These are phyloP conservation scores for Girardinichthys multiradiatus DNA, from an alignment of 2,113 vertebrate species.

Conservation along the genomic window DNA sequence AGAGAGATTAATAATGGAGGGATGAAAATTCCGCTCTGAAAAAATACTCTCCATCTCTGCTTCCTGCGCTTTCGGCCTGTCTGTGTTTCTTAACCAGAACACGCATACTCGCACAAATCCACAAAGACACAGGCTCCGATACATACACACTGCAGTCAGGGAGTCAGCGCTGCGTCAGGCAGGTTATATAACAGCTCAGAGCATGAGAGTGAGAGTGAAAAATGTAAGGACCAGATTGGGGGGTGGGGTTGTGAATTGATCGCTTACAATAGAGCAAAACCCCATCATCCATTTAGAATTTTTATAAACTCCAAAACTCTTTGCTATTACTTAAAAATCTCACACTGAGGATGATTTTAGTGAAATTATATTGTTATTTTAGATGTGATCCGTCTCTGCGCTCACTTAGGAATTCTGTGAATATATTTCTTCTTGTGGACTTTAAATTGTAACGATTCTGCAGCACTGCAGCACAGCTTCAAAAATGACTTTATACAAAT, in stretches of 20 bases:
- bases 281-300: constrained; percentile 33
- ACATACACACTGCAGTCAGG: constrained; percentile 70
- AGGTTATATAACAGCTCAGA: constrained; percentile 72
- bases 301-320: constrained; percentile 17
- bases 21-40: constrained; percentile 38
- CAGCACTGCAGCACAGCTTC: constrained; percentile 32
- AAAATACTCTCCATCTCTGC: constrained; percentile 45
- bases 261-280: constrained; percentile 14
- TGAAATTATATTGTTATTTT: constrained; percentile 22
- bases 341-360: constrained; percentile 5
- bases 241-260: too few relatives aligned
- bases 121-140: constrained; percentile 22
- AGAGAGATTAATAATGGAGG: constrained; percentile 58
- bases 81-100: constrained; percentile 39
- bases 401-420: neutral
- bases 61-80: constrained; percentile 32
- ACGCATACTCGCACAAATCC: constrained; percentile 28
- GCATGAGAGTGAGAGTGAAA: constrained; percentile 31
- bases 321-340: constrained; percentile 11
- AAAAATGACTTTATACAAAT: constrained; percentile 21
- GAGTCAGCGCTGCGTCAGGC: constrained; percentile 77
- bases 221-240: constrained; percentile 4
- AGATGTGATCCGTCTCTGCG: too few relatives aligned
- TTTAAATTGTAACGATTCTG: neutral
- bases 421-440: neutral